Conservation (phyloP, 2,113 vertebrate genomes). For the Perccottus glenii region DNA sequence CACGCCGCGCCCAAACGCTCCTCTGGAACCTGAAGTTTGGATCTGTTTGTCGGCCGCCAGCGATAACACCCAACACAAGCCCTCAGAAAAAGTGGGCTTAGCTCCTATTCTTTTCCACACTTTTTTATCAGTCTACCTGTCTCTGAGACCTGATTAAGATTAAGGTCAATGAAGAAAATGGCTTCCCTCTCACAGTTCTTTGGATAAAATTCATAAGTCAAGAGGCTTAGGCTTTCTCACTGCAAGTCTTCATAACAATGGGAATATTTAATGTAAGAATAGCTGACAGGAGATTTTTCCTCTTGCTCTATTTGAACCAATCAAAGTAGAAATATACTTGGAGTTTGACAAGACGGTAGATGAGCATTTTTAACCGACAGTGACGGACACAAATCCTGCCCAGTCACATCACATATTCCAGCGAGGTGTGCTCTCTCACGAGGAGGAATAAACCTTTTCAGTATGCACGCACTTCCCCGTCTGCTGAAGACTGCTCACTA, state of each 20-base stretch:
- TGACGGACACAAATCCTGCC: conserved; percentile 72
- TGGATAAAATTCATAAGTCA: conserved; percentile 81
- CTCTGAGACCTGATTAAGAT: conserved; percentile 82
- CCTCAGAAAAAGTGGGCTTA: conserved; percentile 69
- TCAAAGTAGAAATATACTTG: conserved; percentile 51
- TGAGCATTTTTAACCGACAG: conserved; percentile 16
- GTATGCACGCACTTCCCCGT: conserved; percentile 27
- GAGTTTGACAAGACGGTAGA: conserved; percentile 54
- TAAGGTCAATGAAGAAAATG: conserved; percentile 75
- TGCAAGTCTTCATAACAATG: conserved; percentile 80
- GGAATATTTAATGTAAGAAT: conserved; percentile 81
- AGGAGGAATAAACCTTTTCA: conserved; percentile 50
- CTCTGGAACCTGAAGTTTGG: conserved; percentile 73
- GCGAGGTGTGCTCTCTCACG: conserved; percentile 28
- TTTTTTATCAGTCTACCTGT: conserved; percentile 82
- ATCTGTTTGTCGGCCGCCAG: conserved; percentile 68
- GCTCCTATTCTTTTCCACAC: conserved; percentile 72
- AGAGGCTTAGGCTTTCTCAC: conserved; percentile 83
- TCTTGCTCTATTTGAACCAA: conserved; percentile 53
- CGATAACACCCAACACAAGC: conserved; percentile 73
- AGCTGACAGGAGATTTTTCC: conserved; percentile 81
- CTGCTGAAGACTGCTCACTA: background rate
- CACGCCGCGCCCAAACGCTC: conserved; percentile 50
- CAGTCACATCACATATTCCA: conserved; percentile 52
- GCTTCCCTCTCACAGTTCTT: conserved; percentile 64